phyloP scores from a whole-genome alignment of 1,140 invertebrate genomes.

The Hyposmocoma kahamanoa region DNA sequence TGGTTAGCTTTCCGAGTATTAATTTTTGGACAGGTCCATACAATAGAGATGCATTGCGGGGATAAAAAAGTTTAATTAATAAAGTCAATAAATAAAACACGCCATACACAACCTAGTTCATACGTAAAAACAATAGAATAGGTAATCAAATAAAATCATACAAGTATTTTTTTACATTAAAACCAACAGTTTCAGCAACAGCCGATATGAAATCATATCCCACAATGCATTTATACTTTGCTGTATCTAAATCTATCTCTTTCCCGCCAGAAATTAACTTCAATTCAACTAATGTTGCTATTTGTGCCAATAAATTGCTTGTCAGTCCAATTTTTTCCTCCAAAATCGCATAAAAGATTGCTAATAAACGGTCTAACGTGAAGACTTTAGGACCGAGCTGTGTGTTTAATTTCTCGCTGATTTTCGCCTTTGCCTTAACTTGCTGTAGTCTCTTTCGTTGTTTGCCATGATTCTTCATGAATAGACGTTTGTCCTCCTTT shows the following conservation, averaged over 20 bases:
- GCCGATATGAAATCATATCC: slow-evolving; percentile 80
- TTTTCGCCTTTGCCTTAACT: slow-evolving; percentile 74
- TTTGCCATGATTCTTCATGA: slow-evolving; percentile 83
- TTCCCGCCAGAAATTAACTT: slow-evolving; percentile 79
- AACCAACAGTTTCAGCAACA: slow-evolving; percentile 81
- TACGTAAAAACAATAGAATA: neutral
- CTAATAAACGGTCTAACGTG: slow-evolving; percentile 86
- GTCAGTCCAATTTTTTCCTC: slow-evolving; percentile 89
- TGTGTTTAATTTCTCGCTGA: slow-evolving; percentile 74
- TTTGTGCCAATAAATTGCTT: slow-evolving; percentile 86
- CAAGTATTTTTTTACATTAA: slow-evolving; percentile 84
- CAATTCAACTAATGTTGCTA: slow-evolving; percentile 83
- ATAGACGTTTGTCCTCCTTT: slow-evolving; percentile 88
- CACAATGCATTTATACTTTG: slow-evolving; percentile 84
- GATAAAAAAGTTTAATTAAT: slow-evolving; percentile 5
- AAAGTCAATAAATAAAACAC: slow-evolving; percentile 14
- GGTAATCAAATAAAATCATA: slow-evolving; percentile 78
- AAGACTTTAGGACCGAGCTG: slow-evolving; percentile 87
- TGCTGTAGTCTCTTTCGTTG: slow-evolving; percentile 76
- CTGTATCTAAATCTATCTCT: slow-evolving; percentile 76
- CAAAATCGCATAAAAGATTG: slow-evolving; percentile 93
- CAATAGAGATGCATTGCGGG: too few species aligned
- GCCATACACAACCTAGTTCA: slow-evolving; percentile 7
- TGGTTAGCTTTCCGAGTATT: too few species aligned
- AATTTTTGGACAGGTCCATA: too few species aligned